Conservation (phyloP, 2,797 vertebrate species). For the Urocyon cinereoargenteus region DNA sequence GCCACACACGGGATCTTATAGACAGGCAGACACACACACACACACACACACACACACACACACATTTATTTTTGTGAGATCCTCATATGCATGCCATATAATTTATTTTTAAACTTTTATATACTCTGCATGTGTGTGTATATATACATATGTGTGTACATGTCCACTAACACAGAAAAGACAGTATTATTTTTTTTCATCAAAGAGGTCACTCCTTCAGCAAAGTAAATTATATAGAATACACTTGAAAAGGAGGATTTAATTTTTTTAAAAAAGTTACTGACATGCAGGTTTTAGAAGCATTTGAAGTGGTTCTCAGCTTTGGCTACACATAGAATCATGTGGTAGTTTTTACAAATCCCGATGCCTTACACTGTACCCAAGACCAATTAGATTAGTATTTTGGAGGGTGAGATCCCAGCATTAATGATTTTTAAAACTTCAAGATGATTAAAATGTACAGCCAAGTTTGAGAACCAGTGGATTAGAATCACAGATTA, state of each 20-base stretch:
- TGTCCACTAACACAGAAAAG: background rate
- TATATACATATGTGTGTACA: background rate
- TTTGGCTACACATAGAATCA: background rate
- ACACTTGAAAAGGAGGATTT: background rate
- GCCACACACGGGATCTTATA: background rate
- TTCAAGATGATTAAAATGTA: slow-evolving; percentile 37
- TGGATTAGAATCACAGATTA: background rate
- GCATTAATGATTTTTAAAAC: background rate
- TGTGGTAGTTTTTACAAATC: background rate
- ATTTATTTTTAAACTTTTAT: slow-evolving; percentile 46
- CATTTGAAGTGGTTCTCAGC: background rate
- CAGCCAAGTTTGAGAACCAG: background rate
- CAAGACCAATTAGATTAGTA: background rate
- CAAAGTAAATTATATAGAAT: background rate
- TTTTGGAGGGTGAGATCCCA: background rate
- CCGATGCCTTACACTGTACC: background rate
- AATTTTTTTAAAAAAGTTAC: background rate
- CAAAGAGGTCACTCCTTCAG: background rate
- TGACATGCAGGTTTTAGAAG: background rate
- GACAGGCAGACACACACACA: background rate
- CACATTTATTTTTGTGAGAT: background rate
- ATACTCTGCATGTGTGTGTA: background rate
- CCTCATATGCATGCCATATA: slow-evolving; percentile 13
- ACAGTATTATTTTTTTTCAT: slow-evolving; percentile 12
- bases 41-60: background rate